phyloP scores from a whole-genome alignment of 2,888 invertebrate species.

The Hirtodrosophila trivittata region DNA sequence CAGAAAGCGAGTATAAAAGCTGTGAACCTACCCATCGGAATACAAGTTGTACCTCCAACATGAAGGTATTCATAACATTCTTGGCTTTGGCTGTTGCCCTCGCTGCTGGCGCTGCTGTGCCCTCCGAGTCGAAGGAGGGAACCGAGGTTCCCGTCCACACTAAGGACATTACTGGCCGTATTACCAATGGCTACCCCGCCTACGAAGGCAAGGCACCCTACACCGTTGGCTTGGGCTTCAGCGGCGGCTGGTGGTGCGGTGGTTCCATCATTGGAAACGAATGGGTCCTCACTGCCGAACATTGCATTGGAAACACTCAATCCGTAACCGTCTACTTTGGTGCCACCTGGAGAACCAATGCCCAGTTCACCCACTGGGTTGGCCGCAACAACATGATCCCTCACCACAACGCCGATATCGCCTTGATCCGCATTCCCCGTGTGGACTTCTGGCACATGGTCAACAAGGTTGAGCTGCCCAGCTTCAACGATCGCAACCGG shows the following conservation, averaged over 20 bases:
- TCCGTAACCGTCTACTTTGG: slow-evolving; percentile 53
- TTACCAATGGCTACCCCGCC: slow-evolving; percentile 65
- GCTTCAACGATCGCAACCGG: slow-evolving; percentile 35
- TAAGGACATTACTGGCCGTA: slow-evolving; percentile 57
- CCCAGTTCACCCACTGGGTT: slow-evolving; percentile 45
- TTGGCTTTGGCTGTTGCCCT: too few species aligned
- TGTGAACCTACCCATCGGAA: too few species aligned
- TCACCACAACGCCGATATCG: slow-evolving; percentile 63
- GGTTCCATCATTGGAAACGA: slow-evolving; percentile 61
- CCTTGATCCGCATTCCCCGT: slow-evolving; percentile 62
- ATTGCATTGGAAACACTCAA: slow-evolving; percentile 47
- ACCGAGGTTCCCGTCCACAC: slow-evolving; percentile 33
- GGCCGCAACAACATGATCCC: slow-evolving; percentile 37
- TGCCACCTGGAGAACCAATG: slow-evolving; percentile 49
- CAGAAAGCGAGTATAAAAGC: too few species aligned
- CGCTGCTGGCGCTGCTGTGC: too few species aligned
- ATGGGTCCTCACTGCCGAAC: slow-evolving; percentile 65
- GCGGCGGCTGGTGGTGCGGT: slow-evolving; percentile 69
- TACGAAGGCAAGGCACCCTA: slow-evolving; percentile 69
- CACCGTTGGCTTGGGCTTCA: slow-evolving; percentile 71
- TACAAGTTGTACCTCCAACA: slow-evolving; percentile 6
- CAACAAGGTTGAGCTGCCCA: slow-evolving; percentile 52
- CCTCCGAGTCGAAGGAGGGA: slow-evolving; percentile 33
- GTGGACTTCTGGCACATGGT: slow-evolving; percentile 45
- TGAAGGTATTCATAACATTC: slow-evolving; percentile 35